These are phyloP conservation scores for Toxostoma redivivum DNA, from an alignment of 2,113 vertebrate species.

Conservation along the genomic window DNA sequence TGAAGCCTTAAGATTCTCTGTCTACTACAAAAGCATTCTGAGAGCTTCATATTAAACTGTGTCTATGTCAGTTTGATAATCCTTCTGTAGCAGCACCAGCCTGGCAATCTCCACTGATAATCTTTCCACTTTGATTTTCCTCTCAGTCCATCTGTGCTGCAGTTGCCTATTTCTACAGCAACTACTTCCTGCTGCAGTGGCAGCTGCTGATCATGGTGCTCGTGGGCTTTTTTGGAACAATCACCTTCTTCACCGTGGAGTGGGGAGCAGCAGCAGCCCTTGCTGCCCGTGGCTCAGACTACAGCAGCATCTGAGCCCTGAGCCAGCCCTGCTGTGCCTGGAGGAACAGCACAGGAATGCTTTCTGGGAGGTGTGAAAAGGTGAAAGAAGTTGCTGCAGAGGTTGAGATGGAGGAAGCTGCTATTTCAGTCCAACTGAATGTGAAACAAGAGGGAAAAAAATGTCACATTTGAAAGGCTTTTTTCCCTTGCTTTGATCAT, in stretches of 20 bases:
- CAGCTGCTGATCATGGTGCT: constrained; percentile 93
- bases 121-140: background rate
- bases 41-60: background rate
- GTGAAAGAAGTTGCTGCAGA: background rate
- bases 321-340: background rate
- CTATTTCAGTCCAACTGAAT: background rate
- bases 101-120: background rate
- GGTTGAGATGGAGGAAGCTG: background rate
- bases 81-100: background rate
- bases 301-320: constrained; percentile 82
- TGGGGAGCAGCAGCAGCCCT: constrained; percentile 72
- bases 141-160: constrained; percentile 92
- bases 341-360: fast-evolving
- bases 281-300: constrained; percentile 73
- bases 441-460: background rate
- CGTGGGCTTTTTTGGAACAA: constrained; percentile 82
- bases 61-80: background rate
- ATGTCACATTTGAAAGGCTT: background rate
- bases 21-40: background rate
- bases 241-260: constrained; percentile 89
- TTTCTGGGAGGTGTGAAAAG: background rate
- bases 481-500: background rate
- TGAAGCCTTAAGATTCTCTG: background rate
- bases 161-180: constrained; percentile 95
- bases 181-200: constrained; percentile 94